Conservation (phyloP, 2,113 vertebrate species). For the Lamprologus sp. region DNA sequence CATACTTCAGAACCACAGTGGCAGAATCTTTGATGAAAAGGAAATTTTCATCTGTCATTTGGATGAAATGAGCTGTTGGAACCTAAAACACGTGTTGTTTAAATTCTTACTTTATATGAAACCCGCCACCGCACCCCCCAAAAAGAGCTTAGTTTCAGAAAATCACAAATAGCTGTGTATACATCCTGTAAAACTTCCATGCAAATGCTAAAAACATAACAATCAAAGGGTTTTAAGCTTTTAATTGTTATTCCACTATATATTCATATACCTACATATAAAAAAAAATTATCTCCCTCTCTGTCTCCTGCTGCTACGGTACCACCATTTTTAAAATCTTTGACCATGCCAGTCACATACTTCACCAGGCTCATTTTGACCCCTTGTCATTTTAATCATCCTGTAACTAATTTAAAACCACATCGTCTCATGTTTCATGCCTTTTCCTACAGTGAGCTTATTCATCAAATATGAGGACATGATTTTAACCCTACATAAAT, state of each 20-base stretch:
- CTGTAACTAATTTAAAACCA: not conserved
- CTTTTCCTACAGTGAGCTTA: not conserved
- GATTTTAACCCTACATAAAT: not conserved
- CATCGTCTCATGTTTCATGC: not conserved
- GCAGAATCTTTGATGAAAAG: not conserved
- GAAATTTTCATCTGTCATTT: not conserved
- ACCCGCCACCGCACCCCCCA: accelerated
- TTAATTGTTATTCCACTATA: not conserved
- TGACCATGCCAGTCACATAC: not conserved
- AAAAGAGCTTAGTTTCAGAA: not conserved
- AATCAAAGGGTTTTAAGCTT: not conserved
- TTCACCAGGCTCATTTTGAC: not conserved
- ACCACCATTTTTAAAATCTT: not conserved
- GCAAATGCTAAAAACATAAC: not conserved
- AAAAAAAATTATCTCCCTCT: not conserved
- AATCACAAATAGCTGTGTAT: not conserved
- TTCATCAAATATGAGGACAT: not conserved
- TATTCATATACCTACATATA: not conserved
- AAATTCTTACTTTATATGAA: not conserved
- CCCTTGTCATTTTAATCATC: not conserved
- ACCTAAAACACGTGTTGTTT: not conserved
- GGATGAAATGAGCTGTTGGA: not conserved
- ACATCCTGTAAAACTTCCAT: not conserved
- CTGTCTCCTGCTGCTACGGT: not conserved
- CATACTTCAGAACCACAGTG: not conserved